A percentile compares a stretch with the other conserved stretches of the same genome.
Conservation (phyloP, 2,888 invertebrate species). For the Choreutis nemorana region DNA sequence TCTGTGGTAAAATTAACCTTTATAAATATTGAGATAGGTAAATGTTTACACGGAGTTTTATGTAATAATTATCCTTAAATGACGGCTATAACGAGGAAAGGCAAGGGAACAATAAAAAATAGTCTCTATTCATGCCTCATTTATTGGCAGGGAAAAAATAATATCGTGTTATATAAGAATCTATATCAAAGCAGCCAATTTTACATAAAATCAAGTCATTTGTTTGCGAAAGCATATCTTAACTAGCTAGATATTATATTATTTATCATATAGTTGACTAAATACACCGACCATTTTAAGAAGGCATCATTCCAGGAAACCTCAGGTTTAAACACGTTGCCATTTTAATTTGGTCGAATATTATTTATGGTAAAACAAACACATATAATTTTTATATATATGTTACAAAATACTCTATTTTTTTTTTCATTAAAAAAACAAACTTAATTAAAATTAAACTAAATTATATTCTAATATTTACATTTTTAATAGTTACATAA, state of each 20-base stretch:
- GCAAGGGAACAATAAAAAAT: conserved; percentile 6
- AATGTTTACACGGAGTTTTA: conserved; percentile 5
- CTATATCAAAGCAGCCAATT: conserved; percentile 31
- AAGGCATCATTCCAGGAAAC: conserved; percentile 12
- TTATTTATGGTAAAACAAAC: conserved; percentile 48
- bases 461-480: conserved; percentile 44
- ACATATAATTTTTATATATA: conserved; percentile 50
- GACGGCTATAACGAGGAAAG: conserved; percentile 1
- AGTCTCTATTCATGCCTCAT: conserved; percentile 21
- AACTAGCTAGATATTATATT: conserved; percentile 43
- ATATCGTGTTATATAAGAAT: conserved; percentile 14
- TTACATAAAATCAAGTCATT: no score
- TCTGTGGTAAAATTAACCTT: no score
- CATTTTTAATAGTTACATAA: conserved; percentile 28
- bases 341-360: conserved; percentile 19
- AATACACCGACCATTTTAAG: conserved; percentile 25
- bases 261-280: conserved; percentile 42
- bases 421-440: conserved; percentile 19
- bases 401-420: conserved; percentile 41
- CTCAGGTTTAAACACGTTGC: conserved; percentile 7
- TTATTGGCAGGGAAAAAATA: conserved; percentile 27
- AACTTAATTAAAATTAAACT: conserved; percentile 36
- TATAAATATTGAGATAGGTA: no score
- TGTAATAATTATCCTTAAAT: conserved; percentile 8
- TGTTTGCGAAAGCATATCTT: conserved; percentile 43